Evolutionary conservation across 2,797 vertebrate species (phyloP).

Genomic region (Manis crassicaudata): DNA sequence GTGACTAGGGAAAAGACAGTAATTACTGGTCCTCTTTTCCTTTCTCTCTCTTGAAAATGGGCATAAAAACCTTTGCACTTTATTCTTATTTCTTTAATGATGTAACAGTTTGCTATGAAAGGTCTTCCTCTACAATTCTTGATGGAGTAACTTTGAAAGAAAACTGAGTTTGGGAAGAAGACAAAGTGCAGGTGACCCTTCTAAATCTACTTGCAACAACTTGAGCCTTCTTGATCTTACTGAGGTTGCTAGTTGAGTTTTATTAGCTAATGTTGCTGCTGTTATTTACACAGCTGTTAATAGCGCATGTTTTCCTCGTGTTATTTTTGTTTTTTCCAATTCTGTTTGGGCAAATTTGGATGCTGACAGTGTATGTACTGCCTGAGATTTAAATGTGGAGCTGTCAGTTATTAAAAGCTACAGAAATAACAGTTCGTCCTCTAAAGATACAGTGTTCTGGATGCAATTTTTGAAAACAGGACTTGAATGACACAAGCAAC

Average conservation of each 20-base stretch:
- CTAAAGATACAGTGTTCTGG: slow-evolving; percentile 62
- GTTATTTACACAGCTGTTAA: slow-evolving; percentile 85
- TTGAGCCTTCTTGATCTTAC: slow-evolving; percentile 72
- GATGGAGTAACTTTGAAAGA: slow-evolving; percentile 41
- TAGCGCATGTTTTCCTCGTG: slow-evolving; percentile 65
- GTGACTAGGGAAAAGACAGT: neutral
- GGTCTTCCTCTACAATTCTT: slow-evolving; percentile 8
- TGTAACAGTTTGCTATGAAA: slow-evolving; percentile 56
- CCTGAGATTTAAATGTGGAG: slow-evolving; percentile 63
- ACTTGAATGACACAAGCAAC: slow-evolving; percentile 53
- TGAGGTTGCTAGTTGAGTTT: slow-evolving; percentile 77
- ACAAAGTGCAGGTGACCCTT: neutral
- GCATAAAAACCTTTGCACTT: neutral
- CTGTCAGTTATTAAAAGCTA: slow-evolving; percentile 77
- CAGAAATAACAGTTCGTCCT: slow-evolving; percentile 76
- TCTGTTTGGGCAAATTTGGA: slow-evolving; percentile 77
- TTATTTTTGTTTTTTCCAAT: slow-evolving; percentile 81
- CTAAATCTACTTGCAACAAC: neutral
- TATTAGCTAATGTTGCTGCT: slow-evolving; percentile 76
- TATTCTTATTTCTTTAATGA: slow-evolving; percentile 56
- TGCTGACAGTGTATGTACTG: slow-evolving; percentile 77
- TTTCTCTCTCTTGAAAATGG: neutral
- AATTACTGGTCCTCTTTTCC: neutral
- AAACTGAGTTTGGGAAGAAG: slow-evolving; percentile 62
- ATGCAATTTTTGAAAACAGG: slow-evolving; percentile 77